phyloP scores from a whole-genome alignment of 1,140 invertebrate species.

The Melipona quadrifasciata region DNA sequence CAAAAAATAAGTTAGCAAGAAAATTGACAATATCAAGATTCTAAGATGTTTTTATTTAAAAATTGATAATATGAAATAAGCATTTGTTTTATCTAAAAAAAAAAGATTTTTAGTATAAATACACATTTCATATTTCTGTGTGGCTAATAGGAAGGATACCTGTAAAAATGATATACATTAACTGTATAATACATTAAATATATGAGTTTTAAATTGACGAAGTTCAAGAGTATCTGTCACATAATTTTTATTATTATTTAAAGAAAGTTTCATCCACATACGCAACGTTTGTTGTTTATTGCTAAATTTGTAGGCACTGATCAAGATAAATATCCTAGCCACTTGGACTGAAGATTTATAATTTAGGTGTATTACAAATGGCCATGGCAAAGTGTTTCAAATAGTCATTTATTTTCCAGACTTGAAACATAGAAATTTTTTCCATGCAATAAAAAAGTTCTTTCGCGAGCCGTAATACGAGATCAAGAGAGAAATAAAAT shows the following conservation, averaged over 20 bases:
- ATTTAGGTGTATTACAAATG: conserved; percentile 42
- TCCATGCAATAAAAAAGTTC: conserved; percentile 61
- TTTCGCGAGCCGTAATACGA: conserved; percentile 70
- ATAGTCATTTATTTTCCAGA: conserved; percentile 42
- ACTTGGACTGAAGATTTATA: conserved; percentile 23
- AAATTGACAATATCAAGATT: conserved; percentile 40
- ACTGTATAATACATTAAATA: conserved; percentile 3
- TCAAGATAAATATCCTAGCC: conserved; percentile 37
- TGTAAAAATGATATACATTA: conserved; percentile 11
- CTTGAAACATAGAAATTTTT: conserved; percentile 31
- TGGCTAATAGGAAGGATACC: conserved; percentile 2
- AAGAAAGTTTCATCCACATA: not conserved
- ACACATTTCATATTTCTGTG: conserved; percentile 21
- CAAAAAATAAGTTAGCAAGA: conserved; percentile 26
- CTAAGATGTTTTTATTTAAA: conserved; percentile 30
- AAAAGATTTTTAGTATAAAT: not conserved
- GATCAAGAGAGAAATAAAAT: conserved; percentile 59
- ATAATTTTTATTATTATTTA: conserved; percentile 27
- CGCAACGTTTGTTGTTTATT: not conserved
- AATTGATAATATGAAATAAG: not conserved
- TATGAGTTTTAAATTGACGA: conserved; percentile 25
- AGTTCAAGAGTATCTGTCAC: conserved; percentile 27
- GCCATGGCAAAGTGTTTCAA: conserved; percentile 20
- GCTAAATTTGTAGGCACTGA: conserved; percentile 49
- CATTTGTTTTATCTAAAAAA: not conserved